Conservation (phyloP, 2,113 vertebrate genomes). For the Stegastes partitus region DNA sequence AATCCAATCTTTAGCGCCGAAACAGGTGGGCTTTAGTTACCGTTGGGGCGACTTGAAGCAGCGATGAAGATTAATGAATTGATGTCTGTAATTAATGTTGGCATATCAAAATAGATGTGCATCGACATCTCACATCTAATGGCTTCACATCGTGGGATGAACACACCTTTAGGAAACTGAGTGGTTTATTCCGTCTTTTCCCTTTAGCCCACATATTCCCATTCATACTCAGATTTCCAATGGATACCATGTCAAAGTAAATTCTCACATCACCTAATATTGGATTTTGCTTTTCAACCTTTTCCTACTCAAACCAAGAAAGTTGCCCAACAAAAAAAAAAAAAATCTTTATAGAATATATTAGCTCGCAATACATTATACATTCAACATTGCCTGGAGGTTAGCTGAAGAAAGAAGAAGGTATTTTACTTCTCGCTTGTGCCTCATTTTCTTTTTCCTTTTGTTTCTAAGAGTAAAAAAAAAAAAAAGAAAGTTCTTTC, state of each 20-base stretch:
- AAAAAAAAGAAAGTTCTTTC: not conserved
- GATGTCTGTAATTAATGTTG: conserved; percentile 68
- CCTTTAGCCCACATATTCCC: not conserved
- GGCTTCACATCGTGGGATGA: conserved; percentile 25
- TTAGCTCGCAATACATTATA: conserved; percentile 41
- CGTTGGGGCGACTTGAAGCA: conserved; percentile 31
- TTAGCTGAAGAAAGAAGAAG: conserved; percentile 31
- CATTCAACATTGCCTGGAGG: conserved; percentile 44
- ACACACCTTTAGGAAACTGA: not conserved
- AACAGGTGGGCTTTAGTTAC: conserved; percentile 71
- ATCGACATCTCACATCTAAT: conserved; percentile 25
- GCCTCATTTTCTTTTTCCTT: conserved; percentile 35
- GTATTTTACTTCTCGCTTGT: conserved; percentile 14
- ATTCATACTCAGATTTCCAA: not conserved
- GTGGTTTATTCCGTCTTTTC: not conserved
- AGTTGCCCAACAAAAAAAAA: not conserved
- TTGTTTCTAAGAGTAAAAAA: not conserved
- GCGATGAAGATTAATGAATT: conserved; percentile 67
- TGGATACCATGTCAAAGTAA: not conserved
- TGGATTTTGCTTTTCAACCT: conserved; percentile 2
- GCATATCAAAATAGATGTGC: conserved; percentile 49
- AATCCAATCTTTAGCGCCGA: conserved; percentile 58
- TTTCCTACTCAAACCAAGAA: not conserved
- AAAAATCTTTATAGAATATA: conserved; percentile 37
- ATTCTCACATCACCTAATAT: not conserved